Evolutionary conservation across 2,113 vertebrate species (phyloP), one percentile per base, ranked within the genome.

Genomic region (Syngnathus typhle): DNA sequence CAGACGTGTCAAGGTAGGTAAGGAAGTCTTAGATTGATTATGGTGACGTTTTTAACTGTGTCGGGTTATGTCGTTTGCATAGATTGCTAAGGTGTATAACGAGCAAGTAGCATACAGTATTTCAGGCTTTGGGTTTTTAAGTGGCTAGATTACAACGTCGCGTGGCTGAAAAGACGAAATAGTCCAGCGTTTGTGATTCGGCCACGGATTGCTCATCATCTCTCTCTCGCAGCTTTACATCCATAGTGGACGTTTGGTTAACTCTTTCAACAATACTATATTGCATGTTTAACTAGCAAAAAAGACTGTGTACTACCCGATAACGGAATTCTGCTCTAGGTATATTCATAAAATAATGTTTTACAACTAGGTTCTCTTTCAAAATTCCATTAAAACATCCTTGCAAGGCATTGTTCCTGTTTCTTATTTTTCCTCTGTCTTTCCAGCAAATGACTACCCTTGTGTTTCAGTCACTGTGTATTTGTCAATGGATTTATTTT

Each of bases 321-420:
- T 85, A 75, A 69, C 68, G 76, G 77, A 73, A n/a, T 77, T 84
- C 73, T 81, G 81, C 84, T 84, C 79, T 88, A 82, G 79, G 79
- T 80, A 82, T 87, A 83, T 88, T 84, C 80, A 80, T 74, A 71
- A 79, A 74, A 81, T 58, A 82, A 87, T 83, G 85, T 83, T 89
- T 90, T 84, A 85, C 81, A 23, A 64, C 75, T 88, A 89, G 89
- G 78, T 86, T 89, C 83, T 82, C 80, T 87, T 89, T 89, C 88
- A 89, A 90, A 92, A 89, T 88, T 89, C 85, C 89, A 91, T 91
- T 91, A 91, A 89, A 92, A 89, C 89, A 87, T 88, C 82, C 84
- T 89, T 90, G 81, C 88, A 90, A 90, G 87, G 83, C 88, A 88
- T 81, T 81, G 87, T 88, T 90, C 89, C 88, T 62, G 89, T 88